Percentiles rank a stretch among this genome's conserved stretches.
These are phyloP conservation scores for Erpobdella octoculata DNA, from an alignment of 2,888 invertebrate genomes.

Conservation along the genomic window DNA sequence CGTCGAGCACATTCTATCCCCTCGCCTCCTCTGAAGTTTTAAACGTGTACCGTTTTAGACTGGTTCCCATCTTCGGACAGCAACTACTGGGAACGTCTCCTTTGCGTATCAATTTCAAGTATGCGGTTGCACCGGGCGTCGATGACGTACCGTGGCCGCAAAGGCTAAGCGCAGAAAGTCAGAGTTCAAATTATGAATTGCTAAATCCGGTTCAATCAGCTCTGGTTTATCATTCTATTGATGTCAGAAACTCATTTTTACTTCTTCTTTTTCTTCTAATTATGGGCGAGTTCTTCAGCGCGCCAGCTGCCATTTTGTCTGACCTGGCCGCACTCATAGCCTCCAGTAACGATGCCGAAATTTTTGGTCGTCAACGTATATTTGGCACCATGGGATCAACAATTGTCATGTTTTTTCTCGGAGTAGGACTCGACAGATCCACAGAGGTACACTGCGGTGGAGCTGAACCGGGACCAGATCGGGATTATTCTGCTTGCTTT, in stretches of 20 bases:
- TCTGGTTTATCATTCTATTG: constrained; percentile 14
- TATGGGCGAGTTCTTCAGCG: constrained; percentile 17
- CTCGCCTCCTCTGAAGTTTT: too few species aligned
- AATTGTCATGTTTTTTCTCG: constrained; percentile 21
- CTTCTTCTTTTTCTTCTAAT: constrained; percentile 18
- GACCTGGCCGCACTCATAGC: constrained; percentile 18
- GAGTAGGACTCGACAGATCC: constrained; percentile 18
- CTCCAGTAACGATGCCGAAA: constrained; percentile 18
- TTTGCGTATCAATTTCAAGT: constrained; percentile 8
- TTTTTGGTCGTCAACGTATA: constrained; percentile 14
- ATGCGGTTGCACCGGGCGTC: neutral
- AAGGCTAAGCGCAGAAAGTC: neutral
- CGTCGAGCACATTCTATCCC: too few species aligned
- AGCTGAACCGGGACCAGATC: constrained; percentile 11
- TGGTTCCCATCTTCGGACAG: constrained; percentile 18
- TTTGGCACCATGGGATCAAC: constrained; percentile 27
- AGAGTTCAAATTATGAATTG: neutral
- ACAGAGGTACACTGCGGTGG: constrained; percentile 21
- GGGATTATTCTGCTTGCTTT: constrained; percentile 20
- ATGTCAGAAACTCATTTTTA: constrained; percentile 23
- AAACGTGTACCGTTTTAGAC: constrained; percentile 16
- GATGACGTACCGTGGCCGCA: neutral
- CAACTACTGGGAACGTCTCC: constrained; percentile 9
- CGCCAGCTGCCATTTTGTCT: constrained; percentile 19
- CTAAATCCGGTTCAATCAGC: constrained; percentile 22